Conservation (phyloP, 2,888 invertebrate species). For the Phasia obesa region DNA sequence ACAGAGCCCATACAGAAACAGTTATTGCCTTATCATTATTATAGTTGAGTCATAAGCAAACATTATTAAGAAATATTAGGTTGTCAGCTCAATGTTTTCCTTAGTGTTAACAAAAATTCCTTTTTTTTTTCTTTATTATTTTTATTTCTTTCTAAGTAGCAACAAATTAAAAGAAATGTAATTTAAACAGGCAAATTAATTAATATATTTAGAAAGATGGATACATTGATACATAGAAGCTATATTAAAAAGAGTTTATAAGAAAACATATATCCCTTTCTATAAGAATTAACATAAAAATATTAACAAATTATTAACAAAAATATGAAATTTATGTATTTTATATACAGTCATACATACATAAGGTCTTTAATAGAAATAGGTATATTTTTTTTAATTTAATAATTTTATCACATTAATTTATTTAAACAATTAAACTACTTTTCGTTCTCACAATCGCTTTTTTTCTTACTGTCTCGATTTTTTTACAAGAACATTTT, state of each 20-base stretch:
- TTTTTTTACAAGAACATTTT: conserved; percentile 7
- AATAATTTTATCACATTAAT: conserved; percentile 63
- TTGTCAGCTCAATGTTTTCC: neutral
- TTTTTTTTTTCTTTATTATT: conserved; percentile 31
- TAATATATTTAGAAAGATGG: conserved; percentile 34
- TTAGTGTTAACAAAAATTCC: neutral
- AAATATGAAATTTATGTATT: conserved; percentile 21
- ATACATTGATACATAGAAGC: conserved; percentile 41
- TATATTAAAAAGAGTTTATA: conserved; percentile 16
- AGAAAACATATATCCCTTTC: neutral
- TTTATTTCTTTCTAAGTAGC: conserved; percentile 11
- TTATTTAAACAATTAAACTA: conserved; percentile 60
- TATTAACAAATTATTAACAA: conserved; percentile 44
- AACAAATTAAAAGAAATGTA: conserved; percentile 2
- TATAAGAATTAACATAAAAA: conserved; percentile 20
- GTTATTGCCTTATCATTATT: neutral
- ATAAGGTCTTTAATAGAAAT: neutral
- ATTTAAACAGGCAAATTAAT: conserved; percentile 23
- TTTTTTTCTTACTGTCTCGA: conserved; percentile 2
- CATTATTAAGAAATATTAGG: neutral
- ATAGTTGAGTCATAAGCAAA: conserved; percentile 13
- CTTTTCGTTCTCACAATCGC: neutral
- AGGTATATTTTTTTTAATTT: conserved; percentile 1
- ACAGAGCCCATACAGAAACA: neutral
- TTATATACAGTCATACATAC: conserved; percentile 13